phyloP scores from a whole-genome alignment of 2,113 vertebrate species.

The crab-eating macaque (Macaca fascicularis) region DNA sequence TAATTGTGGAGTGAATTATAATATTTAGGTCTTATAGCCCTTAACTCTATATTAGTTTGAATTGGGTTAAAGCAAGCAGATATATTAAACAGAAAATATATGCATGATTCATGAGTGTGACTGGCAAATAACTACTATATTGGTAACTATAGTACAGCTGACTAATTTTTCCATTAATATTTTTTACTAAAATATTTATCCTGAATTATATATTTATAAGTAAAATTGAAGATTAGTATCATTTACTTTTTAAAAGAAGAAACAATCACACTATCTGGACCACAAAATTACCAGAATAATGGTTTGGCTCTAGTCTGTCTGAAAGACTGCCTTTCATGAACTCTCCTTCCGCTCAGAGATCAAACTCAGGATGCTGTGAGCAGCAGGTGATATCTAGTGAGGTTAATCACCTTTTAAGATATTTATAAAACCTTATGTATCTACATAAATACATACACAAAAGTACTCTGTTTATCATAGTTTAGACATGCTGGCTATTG shows the following conservation, averaged over 20 bases:
- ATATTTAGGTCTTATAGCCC: not conserved
- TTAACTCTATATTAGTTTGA: not conserved
- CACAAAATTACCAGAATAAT: not conserved
- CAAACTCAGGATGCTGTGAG: not conserved
- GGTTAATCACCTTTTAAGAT: not conserved
- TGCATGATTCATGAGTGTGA: not conserved
- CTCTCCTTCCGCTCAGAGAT: not conserved
- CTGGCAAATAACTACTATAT: not conserved
- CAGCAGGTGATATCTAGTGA: not conserved
- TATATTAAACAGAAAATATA: not conserved
- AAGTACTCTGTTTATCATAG: not conserved
- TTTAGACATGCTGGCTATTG: not conserved
- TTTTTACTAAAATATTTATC: conserved; percentile 6
- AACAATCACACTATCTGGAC: not conserved
- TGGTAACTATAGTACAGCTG: not conserved
- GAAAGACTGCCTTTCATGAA: not conserved
- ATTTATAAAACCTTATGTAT: not conserved
- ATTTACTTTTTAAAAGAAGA: conserved; percentile 24
- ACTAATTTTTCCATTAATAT: not conserved
- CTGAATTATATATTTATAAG: not conserved
- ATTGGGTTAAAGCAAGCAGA: not conserved
- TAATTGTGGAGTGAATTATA: not conserved
- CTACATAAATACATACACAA: not conserved
- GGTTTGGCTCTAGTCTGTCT: not conserved
- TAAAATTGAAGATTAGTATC: not conserved